These are phyloP conservation scores for Spicauda simplicius DNA, from an alignment of 2,888 invertebrate genomes.

Conservation along the genomic window DNA sequence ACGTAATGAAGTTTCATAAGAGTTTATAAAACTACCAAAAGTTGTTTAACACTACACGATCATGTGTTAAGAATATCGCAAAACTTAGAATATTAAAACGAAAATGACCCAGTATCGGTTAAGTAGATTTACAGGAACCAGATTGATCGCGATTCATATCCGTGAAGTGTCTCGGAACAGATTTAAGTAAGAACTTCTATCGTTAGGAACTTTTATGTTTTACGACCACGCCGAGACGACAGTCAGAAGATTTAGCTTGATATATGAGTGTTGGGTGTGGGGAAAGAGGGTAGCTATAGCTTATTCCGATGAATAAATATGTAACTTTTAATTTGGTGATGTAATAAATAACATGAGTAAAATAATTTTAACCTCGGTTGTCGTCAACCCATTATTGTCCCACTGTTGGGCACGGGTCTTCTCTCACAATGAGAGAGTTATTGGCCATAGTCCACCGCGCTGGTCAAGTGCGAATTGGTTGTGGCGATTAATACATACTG, in stretches of 20 bases:
- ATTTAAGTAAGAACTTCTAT: slow-evolving; percentile 67
- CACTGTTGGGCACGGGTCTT: no score
- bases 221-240: slow-evolving; percentile 58
- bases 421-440: no score
- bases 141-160: slow-evolving; percentile 56
- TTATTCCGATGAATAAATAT: slow-evolving; percentile 1
- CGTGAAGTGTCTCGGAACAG: slow-evolving; percentile 52
- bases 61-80: neutral
- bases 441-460: no score
- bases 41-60: no score
- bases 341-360: no score
- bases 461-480: no score
- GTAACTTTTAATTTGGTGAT: neutral
- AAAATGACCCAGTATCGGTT: slow-evolving; percentile 33
- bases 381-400: no score
- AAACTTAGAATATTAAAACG: slow-evolving; percentile 21
- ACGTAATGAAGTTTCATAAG: no score
- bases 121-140: slow-evolving; percentile 42
- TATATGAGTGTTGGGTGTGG: slow-evolving; percentile 53
- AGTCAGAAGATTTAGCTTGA: slow-evolving; percentile 63
- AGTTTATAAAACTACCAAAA: no score
- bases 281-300: slow-evolving; percentile 11
- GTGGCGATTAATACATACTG: no score
- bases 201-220: slow-evolving; percentile 73
- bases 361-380: no score